Percentiles rank a stretch among this genome's conserved stretches.
Evolutionary conservation across 2,888 invertebrate species (phyloP).

Genomic region (Drosophila testacea): DNA sequence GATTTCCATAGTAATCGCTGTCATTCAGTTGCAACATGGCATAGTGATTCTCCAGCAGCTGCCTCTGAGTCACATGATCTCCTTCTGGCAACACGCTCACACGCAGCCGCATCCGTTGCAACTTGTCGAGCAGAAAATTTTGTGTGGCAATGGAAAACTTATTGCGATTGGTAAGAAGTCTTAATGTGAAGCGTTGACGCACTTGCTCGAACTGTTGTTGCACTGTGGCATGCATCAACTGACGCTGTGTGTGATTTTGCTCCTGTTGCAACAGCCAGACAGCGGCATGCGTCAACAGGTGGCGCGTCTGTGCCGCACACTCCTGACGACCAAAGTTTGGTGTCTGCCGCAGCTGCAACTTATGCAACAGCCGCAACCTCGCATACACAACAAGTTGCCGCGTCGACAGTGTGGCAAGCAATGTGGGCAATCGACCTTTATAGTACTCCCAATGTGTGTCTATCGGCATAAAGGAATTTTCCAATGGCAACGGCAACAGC

Average conservation of each 20-base stretch:
- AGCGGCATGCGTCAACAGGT: slow-evolving; percentile 53
- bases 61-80: slow-evolving; percentile 3
- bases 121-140: slow-evolving; percentile 38
- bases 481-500: slow-evolving; percentile 44
- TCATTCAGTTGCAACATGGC: slow-evolving; percentile 23
- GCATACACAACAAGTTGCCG: slow-evolving; percentile 37
- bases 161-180: slow-evolving; percentile 51
- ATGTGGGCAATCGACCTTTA: not conserved
- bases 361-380: slow-evolving; percentile 40
- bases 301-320: slow-evolving; percentile 54
- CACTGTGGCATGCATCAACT: slow-evolving; percentile 19
- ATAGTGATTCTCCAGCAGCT: slow-evolving; percentile 39
- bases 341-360: slow-evolving; percentile 6
- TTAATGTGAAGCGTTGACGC: slow-evolving; percentile 42
- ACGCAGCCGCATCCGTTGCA: slow-evolving; percentile 46
- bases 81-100: slow-evolving; percentile 52
- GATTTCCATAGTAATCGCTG: slow-evolving; percentile 58
- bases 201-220: slow-evolving; percentile 48
- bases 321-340: slow-evolving; percentile 25
- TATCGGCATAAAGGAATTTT: not conserved
- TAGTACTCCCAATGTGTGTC: not conserved
- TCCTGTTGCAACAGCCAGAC: slow-evolving; percentile 55
- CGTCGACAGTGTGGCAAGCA: not conserved
- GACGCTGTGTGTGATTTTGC: slow-evolving; percentile 2
- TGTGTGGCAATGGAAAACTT: slow-evolving; percentile 17